Conservation (phyloP, 23 tunicate species). For the Halocynthia aurantium region DNA sequence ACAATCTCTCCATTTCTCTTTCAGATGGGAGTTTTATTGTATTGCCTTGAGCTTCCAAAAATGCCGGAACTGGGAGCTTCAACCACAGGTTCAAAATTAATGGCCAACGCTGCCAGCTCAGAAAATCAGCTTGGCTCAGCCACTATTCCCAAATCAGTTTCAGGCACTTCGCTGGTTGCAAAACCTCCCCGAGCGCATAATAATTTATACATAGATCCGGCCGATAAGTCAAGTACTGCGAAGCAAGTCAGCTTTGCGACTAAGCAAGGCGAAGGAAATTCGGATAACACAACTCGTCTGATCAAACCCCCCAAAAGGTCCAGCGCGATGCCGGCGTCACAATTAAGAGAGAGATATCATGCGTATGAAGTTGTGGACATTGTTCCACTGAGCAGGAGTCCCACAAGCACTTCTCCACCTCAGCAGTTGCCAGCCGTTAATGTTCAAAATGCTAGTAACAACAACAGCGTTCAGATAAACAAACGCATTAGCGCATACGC, state of each 20-base stretch:
- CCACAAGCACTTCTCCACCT: constrained; percentile 18
- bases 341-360: constrained; percentile 46
- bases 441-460: constrained; percentile 14
- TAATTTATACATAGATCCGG: not conserved
- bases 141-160: constrained; percentile 13
- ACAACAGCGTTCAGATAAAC: constrained; percentile 2
- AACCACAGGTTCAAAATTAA: constrained; percentile 21
- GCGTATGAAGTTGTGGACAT: constrained; percentile 73
- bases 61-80: constrained; percentile 48
- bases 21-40: constrained; percentile 72
- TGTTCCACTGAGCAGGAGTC: constrained; percentile 26
- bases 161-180: not conserved
- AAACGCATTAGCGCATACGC: not conserved
- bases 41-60: constrained; percentile 65
- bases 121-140: constrained; percentile 12
- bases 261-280: not conserved
- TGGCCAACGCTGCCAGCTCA: constrained; percentile 1
- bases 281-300: not conserved
- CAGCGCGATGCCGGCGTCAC: constrained; percentile 22
- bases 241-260: constrained; percentile 6
- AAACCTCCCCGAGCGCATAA: not conserved
- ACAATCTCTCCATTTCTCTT: constrained; percentile 3
- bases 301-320: not conserved
- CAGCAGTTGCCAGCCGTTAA: constrained; percentile 32
- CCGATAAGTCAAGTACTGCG: not conserved